A percentile compares a stretch with the other conserved stretches of the same genome.
Conservation (phyloP, 2,888 invertebrate genomes). For the Tanaodytes sp. region DNA sequence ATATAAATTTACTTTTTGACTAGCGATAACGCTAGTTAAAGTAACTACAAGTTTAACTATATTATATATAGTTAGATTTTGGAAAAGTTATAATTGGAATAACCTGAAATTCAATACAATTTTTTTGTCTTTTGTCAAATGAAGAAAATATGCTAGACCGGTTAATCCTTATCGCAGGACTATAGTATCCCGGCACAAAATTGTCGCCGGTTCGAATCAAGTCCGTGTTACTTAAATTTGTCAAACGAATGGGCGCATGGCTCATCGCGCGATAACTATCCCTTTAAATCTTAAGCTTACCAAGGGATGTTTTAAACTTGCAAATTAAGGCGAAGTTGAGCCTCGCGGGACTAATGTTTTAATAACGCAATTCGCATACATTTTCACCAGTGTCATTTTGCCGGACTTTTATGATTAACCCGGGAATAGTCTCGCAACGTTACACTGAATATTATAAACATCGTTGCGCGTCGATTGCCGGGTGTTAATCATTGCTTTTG, state of each 20-base stretch:
- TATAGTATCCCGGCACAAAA: neutral
- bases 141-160: too few relatives aligned
- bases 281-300: constrained; percentile 39
- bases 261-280: constrained; percentile 37
- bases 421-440: constrained; percentile 41
- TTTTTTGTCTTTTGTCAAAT: neutral
- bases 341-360: constrained; percentile 56
- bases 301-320: constrained; percentile 54
- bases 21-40: too few relatives aligned
- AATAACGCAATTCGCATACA: constrained; percentile 45
- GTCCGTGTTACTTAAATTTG: constrained; percentile 25
- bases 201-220: constrained; percentile 14
- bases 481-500: too few relatives aligned
- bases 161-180: too few relatives aligned
- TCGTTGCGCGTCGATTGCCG: too few relatives aligned
- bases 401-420: constrained; percentile 41
- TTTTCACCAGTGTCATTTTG: constrained; percentile 47
- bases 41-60: too few relatives aligned
- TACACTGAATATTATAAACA: too few relatives aligned
- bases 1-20: too few relatives aligned
- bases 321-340: constrained; percentile 59
- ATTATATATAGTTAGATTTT: too few relatives aligned
- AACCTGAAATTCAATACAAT: too few relatives aligned
- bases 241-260: constrained; percentile 33
- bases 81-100: too few relatives aligned